Base-by-base conservation (phyloP, 2,113 vertebrate species). In the Sprattus sprattus region DNA sequence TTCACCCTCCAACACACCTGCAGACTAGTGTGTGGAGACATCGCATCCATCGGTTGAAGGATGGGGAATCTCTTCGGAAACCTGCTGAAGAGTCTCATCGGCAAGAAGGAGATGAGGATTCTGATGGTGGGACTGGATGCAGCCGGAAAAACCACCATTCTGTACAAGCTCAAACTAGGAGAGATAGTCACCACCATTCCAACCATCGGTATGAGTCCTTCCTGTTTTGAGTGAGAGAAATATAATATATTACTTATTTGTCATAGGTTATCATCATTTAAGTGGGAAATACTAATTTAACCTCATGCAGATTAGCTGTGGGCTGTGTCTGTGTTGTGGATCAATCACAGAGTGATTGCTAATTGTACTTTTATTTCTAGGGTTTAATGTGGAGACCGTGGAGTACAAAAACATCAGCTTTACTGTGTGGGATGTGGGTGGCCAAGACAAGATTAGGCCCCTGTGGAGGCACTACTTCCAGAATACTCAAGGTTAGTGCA, bases 381-480 rank as follows among this genome's bases (percentile, higher is more conserved):
- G 39, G 39, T 39, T 39, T 39, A 39, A 39, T 39, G 98, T 99
- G 86, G 98, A 99, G 93, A 99, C 98, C 0, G 97, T 99, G 92
- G 98, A 99, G 84, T 99, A 99, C 95, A 99, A 99, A 96, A 99
- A 99, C 94, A 98, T 99, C 95, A 99, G 98, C 94, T 99, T 99
- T 94, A 99, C 98, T 7, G 98, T 99, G 88, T 99, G 98, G 98
- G 98, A 99, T 0, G 98, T 99, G 81, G 98, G 98, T 83, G 98
- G 98, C 94, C 98, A 99, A 92, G 98, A 99, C 93, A 99, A 99
- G 94, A 99, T 99, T 90, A 96, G 98, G 45, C 98, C 98, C 78
- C 96, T 99, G 84, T 99, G 98, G 98, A 96, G 98, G 93, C 98
- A 99, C 91, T 99, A 99, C 92, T 99, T 99, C 93, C 98, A 99